Base-by-base conservation (phyloP, 2,797 vertebrate genomes). In the Betta splendens region DNA sequence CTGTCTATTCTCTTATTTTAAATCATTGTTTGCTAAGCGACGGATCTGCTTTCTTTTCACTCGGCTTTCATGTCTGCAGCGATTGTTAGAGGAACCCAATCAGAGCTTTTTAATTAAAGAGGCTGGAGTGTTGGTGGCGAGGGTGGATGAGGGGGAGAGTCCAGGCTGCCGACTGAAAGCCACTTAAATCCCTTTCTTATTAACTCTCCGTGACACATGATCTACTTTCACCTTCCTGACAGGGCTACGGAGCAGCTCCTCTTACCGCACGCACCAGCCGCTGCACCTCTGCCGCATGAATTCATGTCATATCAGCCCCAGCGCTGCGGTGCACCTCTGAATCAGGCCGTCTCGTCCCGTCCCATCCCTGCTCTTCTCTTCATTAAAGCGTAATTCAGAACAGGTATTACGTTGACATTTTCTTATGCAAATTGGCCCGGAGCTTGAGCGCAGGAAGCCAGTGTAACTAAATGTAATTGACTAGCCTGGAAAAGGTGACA, bases 101-200 rank as follows among this genome's bases (percentile, higher is more conserved):
- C 77, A 83, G 57, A 60, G 64, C 38, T 15, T 52, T 74, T 65
- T 85, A 82, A 85, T 87, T 83, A 85, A 85, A 80, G 69, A 80
- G 69, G 57, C 60, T 31, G 2, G 29, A 58, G 69, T 64, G 64
- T 50, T 18, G 52, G 48, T 21, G 49, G 65, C 22, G 56, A 66
- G 55, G 64, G 44, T 29, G 67, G 63, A 72, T 37, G 50, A 50
- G 36, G 59, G 43, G 33, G 46, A 48, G 71, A 67, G 51, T 55
- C 9, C 39, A 39, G 71, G 55, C 66, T 50, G 69, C 59, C 68
- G 40, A n/a, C 56, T 68, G 64, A 75, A 71, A 79, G 78, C 65
- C 77, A 71, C 73, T 86, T 81, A 80, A 88, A 89, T 89, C 87
- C 85, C 70, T 85, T 87, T 90, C 82, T 88, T 85, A 90, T 89